Evolutionary conservation across 2,797 vertebrate genomes (phyloP), one percentile per base, ranked within the genome.

Genomic region (Onychomys torridus): DNA sequence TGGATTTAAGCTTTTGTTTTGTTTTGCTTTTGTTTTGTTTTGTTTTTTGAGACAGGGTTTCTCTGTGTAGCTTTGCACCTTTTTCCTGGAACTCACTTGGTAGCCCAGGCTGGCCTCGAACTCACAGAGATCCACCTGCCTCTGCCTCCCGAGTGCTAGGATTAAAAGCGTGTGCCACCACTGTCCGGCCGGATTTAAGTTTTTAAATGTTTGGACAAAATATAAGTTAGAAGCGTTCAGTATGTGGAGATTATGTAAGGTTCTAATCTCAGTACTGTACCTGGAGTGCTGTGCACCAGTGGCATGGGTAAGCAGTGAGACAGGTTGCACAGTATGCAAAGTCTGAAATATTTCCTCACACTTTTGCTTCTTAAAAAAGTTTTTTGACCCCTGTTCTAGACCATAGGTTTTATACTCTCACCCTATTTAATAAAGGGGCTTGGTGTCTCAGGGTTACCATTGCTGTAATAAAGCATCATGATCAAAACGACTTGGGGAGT

Each of bases 1-100:
- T 52, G 23, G 16, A 61, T 83, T 95, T 71, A 55, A 4, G 27
- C 43, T 91, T 94, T 96, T 52, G n/a, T n/a, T n/a, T n/a, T n/a
- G n/a, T n/a, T n/a, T n/a, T n/a, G n/a, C n/a, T n/a, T n/a, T n/a
- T n/a, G n/a, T n/a, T n/a, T n/a, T n/a, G n/a, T n/a, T n/a, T n/a
- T n/a, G n/a, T n/a, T n/a, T n/a, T n/a, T n/a, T n/a, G n/a, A n/a
- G n/a, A n/a, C n/a, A n/a, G n/a, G n/a, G n/a, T n/a, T n/a, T n/a
- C n/a, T n/a, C n/a, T n/a, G n/a, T n/a, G n/a, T n/a, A n/a, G n/a
- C n/a, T n/a, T n/a, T n/a, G n/a, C n/a, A n/a, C n/a, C n/a, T n/a
- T n/a, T n/a, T n/a, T n/a, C n/a, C n/a, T n/a, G n/a, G n/a, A n/a
- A n/a, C n/a, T n/a, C n/a, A n/a, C n/a, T n/a, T n/a, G n/a, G n/a